These are phyloP conservation scores for Schizopygopsis pylzovi DNA, from an alignment of 2,797 vertebrate species.

Conservation along the genomic window DNA sequence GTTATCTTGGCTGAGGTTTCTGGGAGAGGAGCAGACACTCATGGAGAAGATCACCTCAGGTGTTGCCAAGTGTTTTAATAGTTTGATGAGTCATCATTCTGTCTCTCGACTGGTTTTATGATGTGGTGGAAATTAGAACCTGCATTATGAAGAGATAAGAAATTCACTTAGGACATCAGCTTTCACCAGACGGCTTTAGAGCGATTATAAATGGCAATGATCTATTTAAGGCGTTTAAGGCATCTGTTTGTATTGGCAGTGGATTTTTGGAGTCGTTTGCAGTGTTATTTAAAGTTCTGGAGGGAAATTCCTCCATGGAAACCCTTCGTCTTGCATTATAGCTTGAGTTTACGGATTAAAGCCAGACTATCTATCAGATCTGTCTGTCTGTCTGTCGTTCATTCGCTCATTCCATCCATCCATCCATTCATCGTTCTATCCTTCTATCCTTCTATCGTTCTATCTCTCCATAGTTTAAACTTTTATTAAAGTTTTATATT, in stretches of 20 bases:
- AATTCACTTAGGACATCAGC: conserved; percentile 6
- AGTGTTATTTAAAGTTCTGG: background rate
- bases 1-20: background rate
- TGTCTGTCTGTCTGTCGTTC: background rate
- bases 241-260: conserved; percentile 1
- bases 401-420: background rate
- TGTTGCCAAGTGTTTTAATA: conserved; percentile 40
- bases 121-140: conserved; percentile 51
- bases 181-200: conserved; percentile 1
- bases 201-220: background rate
- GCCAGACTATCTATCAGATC: background rate
- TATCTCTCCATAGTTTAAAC: background rate
- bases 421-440: background rate
- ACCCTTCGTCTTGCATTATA: background rate
- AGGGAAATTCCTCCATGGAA: background rate
- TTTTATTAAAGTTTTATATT: background rate
- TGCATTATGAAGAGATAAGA: conserved; percentile 56
- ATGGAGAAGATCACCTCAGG: conserved; percentile 38
- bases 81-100: conserved; percentile 66
- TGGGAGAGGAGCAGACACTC: background rate
- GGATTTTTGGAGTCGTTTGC: background rate
- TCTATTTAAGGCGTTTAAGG: background rate
- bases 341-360: background rate
- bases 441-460: background rate
- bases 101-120: conserved; percentile 69